Evolutionary conservation across 2,888 invertebrate species (phyloP), one percentile per base, ranked within the genome.

Genomic region (Geophilus truncorum): DNA sequence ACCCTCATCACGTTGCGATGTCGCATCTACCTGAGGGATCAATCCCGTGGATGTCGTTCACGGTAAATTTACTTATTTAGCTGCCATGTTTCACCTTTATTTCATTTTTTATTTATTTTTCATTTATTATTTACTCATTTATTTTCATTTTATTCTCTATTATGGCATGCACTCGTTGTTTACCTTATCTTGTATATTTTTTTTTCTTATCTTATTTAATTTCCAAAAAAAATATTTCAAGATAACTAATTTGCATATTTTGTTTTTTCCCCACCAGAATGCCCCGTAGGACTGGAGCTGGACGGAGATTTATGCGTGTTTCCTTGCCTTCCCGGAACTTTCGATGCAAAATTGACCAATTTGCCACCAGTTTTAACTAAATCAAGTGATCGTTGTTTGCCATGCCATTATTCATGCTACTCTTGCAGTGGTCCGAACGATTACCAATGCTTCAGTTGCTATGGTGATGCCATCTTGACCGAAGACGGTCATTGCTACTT

Each of bases 341-440:
- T 62, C 7, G 57, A 62, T 23, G 23, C 57, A 1, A 18, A 2
- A 9, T 2, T 18, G 15, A 1, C 57, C 10, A 62, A 18, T 62
- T 62, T n/a, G 82, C 83, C 9, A 83, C n/a, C 75, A 21, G 32
- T 57, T 28, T 84, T 83, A 78, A 82, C 77, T 80, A 80, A 23
- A 81, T 4, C 1, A 45, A 18, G 9, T 1, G 6, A 5, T 7
- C 18, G 57, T 62, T 93, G 93, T 85, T 87, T 90, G 1, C 87
- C 89, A 34, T 94, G 94, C 85, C 93, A 94, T 87, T 93, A 93
- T 86, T 90, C 91, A n/a, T 94, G 94, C 86, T 89, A 89, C 81
- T 89, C 89, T 10, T 94, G 94, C 85, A 87, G 88, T 7, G 93
- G 93, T 10, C 91, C 93, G 7, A 89, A 90, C 83, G 91, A 92